phyloP scores from a whole-genome alignment of 30 jellyfish, hydroid and myxozoan species.

The Mastigias papua region DNA sequence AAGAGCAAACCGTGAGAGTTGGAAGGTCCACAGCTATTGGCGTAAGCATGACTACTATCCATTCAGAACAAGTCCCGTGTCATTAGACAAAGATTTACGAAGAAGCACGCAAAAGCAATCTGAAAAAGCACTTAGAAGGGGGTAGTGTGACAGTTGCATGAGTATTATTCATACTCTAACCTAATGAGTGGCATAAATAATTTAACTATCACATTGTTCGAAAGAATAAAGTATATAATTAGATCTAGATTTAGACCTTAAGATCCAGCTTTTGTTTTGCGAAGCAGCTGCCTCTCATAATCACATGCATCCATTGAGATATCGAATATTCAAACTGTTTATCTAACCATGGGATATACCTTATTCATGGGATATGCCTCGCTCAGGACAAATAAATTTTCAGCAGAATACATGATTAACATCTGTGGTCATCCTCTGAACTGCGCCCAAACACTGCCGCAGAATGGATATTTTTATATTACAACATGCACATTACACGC shows the following conservation, averaged over 20 bases:
- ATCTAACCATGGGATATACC: background rate
- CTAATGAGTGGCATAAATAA: slow-evolving; percentile 4
- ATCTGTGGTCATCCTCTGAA: background rate
- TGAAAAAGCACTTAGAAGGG: background rate
- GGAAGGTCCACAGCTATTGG: too few species aligned
- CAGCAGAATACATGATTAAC: background rate
- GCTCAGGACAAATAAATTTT: background rate
- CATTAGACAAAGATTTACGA: background rate
- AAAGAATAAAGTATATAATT: slow-evolving; percentile 7
- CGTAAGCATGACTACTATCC: too few species aligned
- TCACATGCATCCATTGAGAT: background rate
- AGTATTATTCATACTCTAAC: background rate
- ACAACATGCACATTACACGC: background rate
- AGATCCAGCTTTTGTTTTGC: slow-evolving; percentile 3
- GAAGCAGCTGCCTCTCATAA: slow-evolving; percentile 18
- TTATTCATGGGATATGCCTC: too few species aligned
- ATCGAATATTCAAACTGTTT: background rate
- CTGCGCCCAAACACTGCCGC: background rate
- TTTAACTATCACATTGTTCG: slow-evolving; percentile 12
- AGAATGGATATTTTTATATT: background rate
- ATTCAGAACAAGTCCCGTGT: background rate
- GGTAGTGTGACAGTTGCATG: background rate
- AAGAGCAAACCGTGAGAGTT: too few species aligned
- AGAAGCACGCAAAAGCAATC: background rate
- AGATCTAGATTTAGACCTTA: slow-evolving; percentile 10